Conservation (phyloP, 2,888 invertebrate genomes). For the Mythimna ferrago region DNA sequence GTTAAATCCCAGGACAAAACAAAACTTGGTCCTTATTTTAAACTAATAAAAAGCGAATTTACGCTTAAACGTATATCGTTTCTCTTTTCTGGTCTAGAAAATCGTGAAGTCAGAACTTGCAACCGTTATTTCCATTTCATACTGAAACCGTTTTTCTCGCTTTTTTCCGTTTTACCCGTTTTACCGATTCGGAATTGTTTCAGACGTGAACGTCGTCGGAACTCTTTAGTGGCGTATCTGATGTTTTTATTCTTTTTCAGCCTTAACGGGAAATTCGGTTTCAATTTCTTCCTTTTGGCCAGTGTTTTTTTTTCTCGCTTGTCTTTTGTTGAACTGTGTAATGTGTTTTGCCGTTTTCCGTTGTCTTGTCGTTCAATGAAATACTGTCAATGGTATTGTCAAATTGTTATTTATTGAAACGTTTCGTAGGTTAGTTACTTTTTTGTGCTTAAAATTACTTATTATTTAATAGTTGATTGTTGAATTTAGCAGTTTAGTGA, state of each 20-base stretch:
- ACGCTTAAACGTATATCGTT: slow-evolving; percentile 18
- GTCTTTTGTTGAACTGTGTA: slow-evolving; percentile 46
- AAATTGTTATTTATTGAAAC: neutral
- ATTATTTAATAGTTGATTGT: too few species aligned
- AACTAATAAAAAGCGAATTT: slow-evolving; percentile 23
- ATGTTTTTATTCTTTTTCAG: slow-evolving; percentile 62
- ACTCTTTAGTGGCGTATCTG: slow-evolving; percentile 55
- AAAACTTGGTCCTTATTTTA: slow-evolving; percentile 8
- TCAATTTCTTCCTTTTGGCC: slow-evolving; percentile 63
- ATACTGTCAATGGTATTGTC: slow-evolving; percentile 28
- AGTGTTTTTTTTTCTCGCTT: slow-evolving; percentile 36
- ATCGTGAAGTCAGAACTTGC: slow-evolving; percentile 40
- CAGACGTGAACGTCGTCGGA: slow-evolving; percentile 42
- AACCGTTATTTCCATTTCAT: slow-evolving; percentile 53
- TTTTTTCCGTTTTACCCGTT: slow-evolving; percentile 6
- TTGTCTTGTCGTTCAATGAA: slow-evolving; percentile 27
- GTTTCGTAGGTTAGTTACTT: too few species aligned
- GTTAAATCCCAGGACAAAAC: neutral
- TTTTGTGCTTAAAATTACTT: too few species aligned
- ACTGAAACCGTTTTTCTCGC: slow-evolving; percentile 28
- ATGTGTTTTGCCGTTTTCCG: slow-evolving; percentile 33
- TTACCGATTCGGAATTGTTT: slow-evolving; percentile 61
- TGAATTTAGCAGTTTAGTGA: too few species aligned
- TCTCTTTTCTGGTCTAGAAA: slow-evolving; percentile 16
- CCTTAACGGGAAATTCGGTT: slow-evolving; percentile 69